Conservation (phyloP, 2,797 vertebrate genomes). For the Sebastes nivosus region DNA sequence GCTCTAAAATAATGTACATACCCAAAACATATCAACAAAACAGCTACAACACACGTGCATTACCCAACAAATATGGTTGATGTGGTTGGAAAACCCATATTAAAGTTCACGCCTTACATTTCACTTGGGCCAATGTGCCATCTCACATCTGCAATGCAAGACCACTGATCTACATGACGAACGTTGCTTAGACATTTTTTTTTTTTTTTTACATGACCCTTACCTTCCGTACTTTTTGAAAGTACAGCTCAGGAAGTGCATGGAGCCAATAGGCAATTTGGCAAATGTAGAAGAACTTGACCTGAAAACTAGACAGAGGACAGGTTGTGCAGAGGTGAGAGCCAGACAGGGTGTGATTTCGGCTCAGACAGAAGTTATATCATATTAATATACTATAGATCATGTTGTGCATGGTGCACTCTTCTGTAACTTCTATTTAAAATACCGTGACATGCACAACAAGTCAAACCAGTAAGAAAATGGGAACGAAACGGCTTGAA, state of each 20-base stretch:
- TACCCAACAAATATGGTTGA: background rate
- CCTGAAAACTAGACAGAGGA: conserved; percentile 84
- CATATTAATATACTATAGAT: background rate
- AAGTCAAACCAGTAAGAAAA: background rate
- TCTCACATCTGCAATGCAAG: background rate
- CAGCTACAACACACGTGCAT: background rate
- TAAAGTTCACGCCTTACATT: background rate
- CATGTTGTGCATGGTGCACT: background rate
- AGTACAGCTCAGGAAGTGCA: conserved; percentile 87
- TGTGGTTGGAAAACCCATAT: background rate
- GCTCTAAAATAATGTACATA: background rate
- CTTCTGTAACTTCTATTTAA: background rate
- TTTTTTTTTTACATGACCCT: conserved; percentile 11
- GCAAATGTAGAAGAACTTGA: conserved; percentile 92
- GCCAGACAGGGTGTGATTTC: background rate
- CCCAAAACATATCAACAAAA: background rate
- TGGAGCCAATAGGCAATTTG: conserved; percentile 92
- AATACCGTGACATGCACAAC: background rate
- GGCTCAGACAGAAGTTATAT: background rate
- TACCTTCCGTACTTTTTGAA: conserved; percentile 89
- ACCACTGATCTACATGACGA: background rate
- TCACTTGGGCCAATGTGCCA: background rate
- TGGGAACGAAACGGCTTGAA: background rate
- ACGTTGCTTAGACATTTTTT: background rate
- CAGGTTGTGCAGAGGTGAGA: conserved; percentile 25